phyloP scores from a whole-genome alignment of 2,113 vertebrate species.

The Callipepla californica region DNA sequence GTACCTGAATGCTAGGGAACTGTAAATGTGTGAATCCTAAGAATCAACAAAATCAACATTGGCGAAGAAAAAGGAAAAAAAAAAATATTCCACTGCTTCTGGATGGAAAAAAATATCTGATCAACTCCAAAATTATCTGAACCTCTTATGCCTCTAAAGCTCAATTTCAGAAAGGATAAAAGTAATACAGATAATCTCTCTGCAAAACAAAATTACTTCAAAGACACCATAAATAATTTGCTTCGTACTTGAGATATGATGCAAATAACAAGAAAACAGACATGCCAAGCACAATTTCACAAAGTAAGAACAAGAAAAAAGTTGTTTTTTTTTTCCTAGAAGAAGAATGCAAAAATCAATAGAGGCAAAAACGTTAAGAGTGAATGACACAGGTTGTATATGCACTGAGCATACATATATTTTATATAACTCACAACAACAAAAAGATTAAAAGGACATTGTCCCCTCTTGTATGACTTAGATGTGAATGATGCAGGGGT shows the following conservation, averaged over 20 bases:
- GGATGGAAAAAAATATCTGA: not conserved
- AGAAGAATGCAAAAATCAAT: not conserved
- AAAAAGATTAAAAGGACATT: not conserved
- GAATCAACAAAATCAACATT: constrained; percentile 42
- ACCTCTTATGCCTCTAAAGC: not conserved
- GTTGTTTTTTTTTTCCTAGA: not conserved
- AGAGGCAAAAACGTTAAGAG: not conserved
- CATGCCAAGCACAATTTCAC: not conserved
- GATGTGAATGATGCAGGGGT: constrained; percentile 49
- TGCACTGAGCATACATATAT: not conserved
- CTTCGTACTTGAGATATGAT: not conserved
- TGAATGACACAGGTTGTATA: not conserved
- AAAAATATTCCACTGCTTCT: not conserved
- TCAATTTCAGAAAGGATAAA: not conserved
- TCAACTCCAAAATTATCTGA: not conserved
- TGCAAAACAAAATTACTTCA: not conserved
- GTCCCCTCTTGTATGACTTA: constrained; percentile 5
- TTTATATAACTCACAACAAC: not conserved
- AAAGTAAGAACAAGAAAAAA: not conserved
- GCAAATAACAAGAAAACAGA: not conserved
- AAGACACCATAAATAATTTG: not conserved
- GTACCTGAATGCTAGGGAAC: not conserved
- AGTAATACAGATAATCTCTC: not conserved
- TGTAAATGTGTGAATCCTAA: not conserved
- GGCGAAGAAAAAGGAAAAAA: not conserved